Conservation (phyloP, 1,140 invertebrate genomes). For the Spodoptera frugiperda region DNA sequence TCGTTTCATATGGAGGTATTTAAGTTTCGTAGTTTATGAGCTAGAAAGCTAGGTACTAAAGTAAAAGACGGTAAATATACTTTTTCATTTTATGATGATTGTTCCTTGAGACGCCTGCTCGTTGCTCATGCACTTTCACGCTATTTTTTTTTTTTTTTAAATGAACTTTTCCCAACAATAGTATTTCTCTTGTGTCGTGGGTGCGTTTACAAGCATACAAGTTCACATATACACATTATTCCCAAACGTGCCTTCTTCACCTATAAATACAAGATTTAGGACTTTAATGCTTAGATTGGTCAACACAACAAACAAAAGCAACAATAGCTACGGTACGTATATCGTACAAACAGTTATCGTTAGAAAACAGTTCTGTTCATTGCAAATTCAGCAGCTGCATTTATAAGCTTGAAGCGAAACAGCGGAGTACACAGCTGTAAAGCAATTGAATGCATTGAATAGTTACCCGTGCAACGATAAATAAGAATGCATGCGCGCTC, state of each 20-base stretch:
- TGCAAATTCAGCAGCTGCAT: conserved; percentile 1
- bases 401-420: conserved; percentile 13
- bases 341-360: not conserved
- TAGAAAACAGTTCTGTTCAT: not conserved
- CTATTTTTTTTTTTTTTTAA: no score
- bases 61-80: not conserved
- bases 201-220: no score
- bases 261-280: no score
- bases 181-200: no score
- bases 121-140: no score
- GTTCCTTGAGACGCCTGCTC: not conserved
- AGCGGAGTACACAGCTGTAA: conserved; percentile 1
- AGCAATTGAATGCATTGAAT: conserved; percentile 28
- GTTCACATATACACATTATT: no score
- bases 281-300: no score
- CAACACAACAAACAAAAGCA: no score
- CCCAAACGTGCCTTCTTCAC: no score
- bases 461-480: conserved; percentile 17
- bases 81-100: conserved; percentile 34
- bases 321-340: no score
- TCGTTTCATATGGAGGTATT: not conserved
- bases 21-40: not conserved
- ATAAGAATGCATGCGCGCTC: conserved; percentile 18
- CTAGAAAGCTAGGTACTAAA: not conserved
- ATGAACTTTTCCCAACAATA: no score